Base-by-base conservation (phyloP, 2,113 vertebrate genomes). In the Talpa occidentalis region DNA sequence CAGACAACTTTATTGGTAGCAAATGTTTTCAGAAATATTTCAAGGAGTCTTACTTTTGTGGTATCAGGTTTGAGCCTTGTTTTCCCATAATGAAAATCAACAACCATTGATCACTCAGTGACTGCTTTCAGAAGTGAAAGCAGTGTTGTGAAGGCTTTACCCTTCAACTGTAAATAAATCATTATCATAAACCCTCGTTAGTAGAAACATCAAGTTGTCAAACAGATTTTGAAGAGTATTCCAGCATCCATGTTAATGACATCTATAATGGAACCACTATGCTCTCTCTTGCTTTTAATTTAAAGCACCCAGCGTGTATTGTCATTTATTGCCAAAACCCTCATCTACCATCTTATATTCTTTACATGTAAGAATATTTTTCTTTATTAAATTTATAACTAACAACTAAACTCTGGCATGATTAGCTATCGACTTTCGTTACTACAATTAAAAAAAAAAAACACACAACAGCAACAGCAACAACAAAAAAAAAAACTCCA, bases 251-350 rank as follows among this genome's bases (percentile, higher is more conserved):
- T n/a, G 21, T 64, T 95, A 91, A 93, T 94, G 76, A 64, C 26
- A 81, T 35, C 47, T 37, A 73, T 76, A 80, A 93, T 62, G 47
- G 66, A 67, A 90, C 37, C 30, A 40, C 28, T 89, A 1, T 64
- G 35, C 37, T 95, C 64, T 56, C 94, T 90, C 66, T 93, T 87
- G 21, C 70, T 93, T 92, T 96, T 86, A 95, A 95, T 89, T 96
- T 95, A 94, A 92, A 90, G n/a, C 47, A 60, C 40, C 88, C 30
- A n/a, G 81, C 7, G 2, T 85, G 28, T 90, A 72, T 96, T 93
- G 78, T 47, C 26, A 67, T 74, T 97, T 78, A 95, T 78, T 85
- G 56, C 30, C 67, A 73, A 90, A 95, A 62, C 26, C 30, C 37
- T 90, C 83, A 89, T 60, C 19, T 3, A 40, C 60, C 66, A 66